Base-by-base conservation (phyloP, 2,888 invertebrate genomes). In the Cremastobaeus sp. region DNA sequence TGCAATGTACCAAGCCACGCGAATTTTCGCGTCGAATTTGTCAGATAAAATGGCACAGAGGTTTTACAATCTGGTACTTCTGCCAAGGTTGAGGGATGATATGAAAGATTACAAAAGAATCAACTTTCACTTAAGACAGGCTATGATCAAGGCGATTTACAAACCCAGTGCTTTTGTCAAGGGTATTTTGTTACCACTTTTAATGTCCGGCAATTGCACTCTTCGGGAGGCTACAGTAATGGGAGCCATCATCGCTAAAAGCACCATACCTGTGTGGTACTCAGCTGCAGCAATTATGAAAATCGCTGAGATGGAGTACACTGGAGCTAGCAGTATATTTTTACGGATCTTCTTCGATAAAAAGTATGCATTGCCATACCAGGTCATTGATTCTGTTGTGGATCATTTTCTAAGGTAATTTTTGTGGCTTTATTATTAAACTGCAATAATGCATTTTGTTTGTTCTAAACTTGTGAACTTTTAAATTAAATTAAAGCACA, bases 81-180 rank as follows among this genome's bases (percentile, higher is more conserved):
- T 99, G 35, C 99, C 99, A 0, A 90, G 96, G 68, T 90, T 99
- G 15, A 90, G 99, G 59, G 99, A 99, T 88, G 99, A 99, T 87
- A 92, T 99, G 54, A 93, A 93, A 4, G 98, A 98, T 88, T 99
- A 95, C 86, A 98, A 98, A 88, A 92, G 95, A 83, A 89, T 99
- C 1, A 99, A 99, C 88, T 96, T 96, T 86, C 99, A 99, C 88
- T 89, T 99, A 20, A 99, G 98, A 88, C 96, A 97, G 89, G 97
- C 99, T 0, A 86, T 99, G 45, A 91, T 93, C 74, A 98, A 98
- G 88, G 92, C 99, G 0, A 90, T 99, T 0, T 99, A 96, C 88
- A 99, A 99, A 86, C 98, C 99, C 35, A 97, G 95, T 15, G 99
- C 96, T 35, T 99, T 99, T 83, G 98, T 99, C 95, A 99, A 99